Conservation (phyloP, 2,888 invertebrate species). For the Rapana venosa region DNA sequence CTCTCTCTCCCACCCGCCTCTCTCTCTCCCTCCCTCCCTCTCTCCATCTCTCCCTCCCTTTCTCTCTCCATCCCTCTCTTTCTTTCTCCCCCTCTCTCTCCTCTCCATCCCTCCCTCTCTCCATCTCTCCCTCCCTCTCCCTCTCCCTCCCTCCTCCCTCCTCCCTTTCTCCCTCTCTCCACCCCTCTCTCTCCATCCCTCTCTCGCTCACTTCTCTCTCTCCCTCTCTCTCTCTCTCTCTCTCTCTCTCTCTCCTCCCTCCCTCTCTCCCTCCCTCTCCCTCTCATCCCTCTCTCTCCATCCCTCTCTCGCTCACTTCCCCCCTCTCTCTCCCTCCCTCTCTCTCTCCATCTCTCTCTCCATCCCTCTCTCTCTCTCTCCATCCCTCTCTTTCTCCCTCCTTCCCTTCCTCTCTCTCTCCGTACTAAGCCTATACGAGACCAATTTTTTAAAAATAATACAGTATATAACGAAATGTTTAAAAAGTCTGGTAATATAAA, state of each 20-base stretch:
- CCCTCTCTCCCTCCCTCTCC: too few species aligned
- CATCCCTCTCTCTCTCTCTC: background rate
- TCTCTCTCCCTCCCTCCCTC: constrained; percentile 15
- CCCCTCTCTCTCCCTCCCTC: background rate
- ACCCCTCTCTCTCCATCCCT: background rate
- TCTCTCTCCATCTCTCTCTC: background rate
- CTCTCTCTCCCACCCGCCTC: too few species aligned
- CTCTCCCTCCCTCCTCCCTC: background rate
- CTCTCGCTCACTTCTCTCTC: background rate
- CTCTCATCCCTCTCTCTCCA: background rate
- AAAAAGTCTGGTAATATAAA: too few species aligned
- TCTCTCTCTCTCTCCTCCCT: background rate
- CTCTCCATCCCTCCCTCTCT: background rate
- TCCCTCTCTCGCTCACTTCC: background rate
- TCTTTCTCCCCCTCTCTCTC: background rate
- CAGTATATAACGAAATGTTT: too few species aligned
- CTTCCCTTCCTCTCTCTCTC: too few species aligned
- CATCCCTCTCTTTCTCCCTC: background rate
- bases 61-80: background rate
- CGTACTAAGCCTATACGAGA: too few species aligned
- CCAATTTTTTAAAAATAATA: too few species aligned
- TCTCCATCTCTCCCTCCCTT: too few species aligned
- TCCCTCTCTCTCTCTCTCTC: background rate
- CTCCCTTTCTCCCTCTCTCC: background rate
- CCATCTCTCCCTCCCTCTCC: background rate